A percentile compares a stretch with the other conserved stretches of the same genome.
Conservation (phyloP, 92 coral and sea anemone genomes). For the Micromussa lordhowensis region DNA sequence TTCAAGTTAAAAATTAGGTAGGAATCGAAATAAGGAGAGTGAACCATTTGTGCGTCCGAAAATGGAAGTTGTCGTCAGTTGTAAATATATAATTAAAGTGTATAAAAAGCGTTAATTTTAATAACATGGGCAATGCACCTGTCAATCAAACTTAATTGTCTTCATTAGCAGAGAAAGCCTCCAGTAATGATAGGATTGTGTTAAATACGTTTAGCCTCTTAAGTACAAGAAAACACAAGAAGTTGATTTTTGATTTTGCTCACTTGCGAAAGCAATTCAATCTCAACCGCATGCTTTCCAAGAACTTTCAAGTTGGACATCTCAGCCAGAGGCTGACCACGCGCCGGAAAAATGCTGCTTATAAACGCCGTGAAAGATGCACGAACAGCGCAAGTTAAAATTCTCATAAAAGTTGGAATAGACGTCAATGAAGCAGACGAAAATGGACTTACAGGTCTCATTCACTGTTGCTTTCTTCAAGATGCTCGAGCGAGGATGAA, state of each 20-base stretch:
- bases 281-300: not conserved
- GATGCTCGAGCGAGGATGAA: constrained; percentile 62
- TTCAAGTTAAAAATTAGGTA: too few species aligned
- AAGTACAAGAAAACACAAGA: constrained; percentile 32
- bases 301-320: not conserved
- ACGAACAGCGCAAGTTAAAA: constrained; percentile 70
- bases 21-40: too few species aligned
- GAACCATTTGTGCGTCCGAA: too few species aligned
- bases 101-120: not conserved
- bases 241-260: not conserved
- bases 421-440: constrained; percentile 72
- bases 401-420: constrained; percentile 80
- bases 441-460: constrained; percentile 79
- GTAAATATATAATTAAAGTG: too few species aligned
- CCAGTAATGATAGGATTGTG: constrained; percentile 12
- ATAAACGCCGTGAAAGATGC: constrained; percentile 74
- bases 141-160: constrained; percentile 30
- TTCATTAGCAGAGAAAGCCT: constrained; percentile 9
- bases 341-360: constrained; percentile 52
- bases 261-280: not conserved
- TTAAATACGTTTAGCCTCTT: constrained; percentile 6
- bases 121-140: not conserved
- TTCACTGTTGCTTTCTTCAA: constrained; percentile 78
- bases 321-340: not conserved
- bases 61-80: too few species aligned